phyloP scores from a whole-genome alignment of 64 coral and sea anemone genomes.

The Montipora efflorescens region DNA sequence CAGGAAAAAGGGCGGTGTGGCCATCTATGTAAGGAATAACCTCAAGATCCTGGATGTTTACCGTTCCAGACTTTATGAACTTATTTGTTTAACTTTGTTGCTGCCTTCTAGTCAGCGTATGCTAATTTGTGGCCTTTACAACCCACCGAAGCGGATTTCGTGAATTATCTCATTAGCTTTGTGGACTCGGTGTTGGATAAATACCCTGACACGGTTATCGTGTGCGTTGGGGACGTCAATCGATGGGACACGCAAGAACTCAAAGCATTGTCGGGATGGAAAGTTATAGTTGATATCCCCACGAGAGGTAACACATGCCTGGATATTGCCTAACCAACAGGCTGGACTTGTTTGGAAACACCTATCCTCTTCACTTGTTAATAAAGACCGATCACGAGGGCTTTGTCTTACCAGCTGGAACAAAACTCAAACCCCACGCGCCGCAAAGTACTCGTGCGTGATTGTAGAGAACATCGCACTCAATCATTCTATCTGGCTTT shows the following conservation, averaged over 20 bases:
- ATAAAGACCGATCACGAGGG: slow-evolving; percentile 49
- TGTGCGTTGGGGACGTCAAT: slow-evolving; percentile 37
- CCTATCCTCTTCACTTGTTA: slow-evolving; percentile 10
- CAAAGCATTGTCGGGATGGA: not conserved
- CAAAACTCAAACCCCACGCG: slow-evolving; percentile 41
- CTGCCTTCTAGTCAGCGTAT: slow-evolving; percentile 52
- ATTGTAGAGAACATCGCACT: slow-evolving; percentile 17
- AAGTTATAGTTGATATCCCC: slow-evolving; percentile 14
- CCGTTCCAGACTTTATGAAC: not conserved
- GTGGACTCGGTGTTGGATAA: slow-evolving; percentile 17
- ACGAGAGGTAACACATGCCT: slow-evolving; percentile 24
- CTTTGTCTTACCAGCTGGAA: slow-evolving; percentile 40
- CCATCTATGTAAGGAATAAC: no score
- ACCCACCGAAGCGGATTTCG: slow-evolving; percentile 59
- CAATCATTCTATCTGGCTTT: slow-evolving; percentile 55
- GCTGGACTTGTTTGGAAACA: slow-evolving; percentile 22
- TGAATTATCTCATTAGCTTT: slow-evolving; percentile 35
- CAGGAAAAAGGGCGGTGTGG: no score
- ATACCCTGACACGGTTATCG: not conserved
- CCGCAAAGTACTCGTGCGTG: not conserved
- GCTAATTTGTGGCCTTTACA: slow-evolving; percentile 58
- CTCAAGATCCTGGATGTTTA: no score
- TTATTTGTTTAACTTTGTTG: not conserved
- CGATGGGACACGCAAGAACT: not conserved
- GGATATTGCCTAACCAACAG: slow-evolving; percentile 54